Evolutionary conservation across 2,888 invertebrate genomes (phyloP), one percentile per base, ranked within the genome.

Genomic region (Siphonodentalium dalli): DNA sequence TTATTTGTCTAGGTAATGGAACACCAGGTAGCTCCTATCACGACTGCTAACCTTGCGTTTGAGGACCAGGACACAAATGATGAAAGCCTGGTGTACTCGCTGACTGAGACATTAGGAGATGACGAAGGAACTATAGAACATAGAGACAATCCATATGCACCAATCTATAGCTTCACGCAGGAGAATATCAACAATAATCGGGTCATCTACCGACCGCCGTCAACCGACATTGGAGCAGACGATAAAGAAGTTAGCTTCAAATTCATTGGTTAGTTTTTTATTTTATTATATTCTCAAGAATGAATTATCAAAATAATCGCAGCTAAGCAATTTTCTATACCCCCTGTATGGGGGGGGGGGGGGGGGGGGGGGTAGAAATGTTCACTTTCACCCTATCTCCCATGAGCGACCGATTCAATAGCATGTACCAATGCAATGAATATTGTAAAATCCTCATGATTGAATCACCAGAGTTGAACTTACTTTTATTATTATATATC

Each of bases 201-300:
- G 29, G 70, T 80, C 23, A 59, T 74, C 13, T 80, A 77, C 65
- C 57, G 76, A 45, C 72, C 77, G 1, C 77, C 76, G 7, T 45
- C 58, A 2, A 38, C 48, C 23, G 74, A 75, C 15, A 58, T 75
- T 8, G 76, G 74, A 3, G 49, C 53, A 11, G 40, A 58, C 3
- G 62, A 66, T 24, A 69, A 47, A 35, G 69, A 73, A 46, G 68
- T 74, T 39, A 63, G 48, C 48, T 75, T 76, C 46, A 68, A 51
- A 7, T 77, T 75, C 51, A 64, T 68, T 48, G 72, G 77, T 77
- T 54, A 58, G 63, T 44, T 9, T n/a, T 3, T 1, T 37, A 15
- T 39, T 43, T n/a, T 13, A 7, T 13, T 13, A 13, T n/a, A n/a
- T n/a, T n/a, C n/a, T n/a, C n/a, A n/a, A n/a, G n/a, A 31, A 31